These are phyloP conservation scores for Limnephilus auricula DNA, from an alignment of 2,888 invertebrate genomes.

Conservation along the genomic window DNA sequence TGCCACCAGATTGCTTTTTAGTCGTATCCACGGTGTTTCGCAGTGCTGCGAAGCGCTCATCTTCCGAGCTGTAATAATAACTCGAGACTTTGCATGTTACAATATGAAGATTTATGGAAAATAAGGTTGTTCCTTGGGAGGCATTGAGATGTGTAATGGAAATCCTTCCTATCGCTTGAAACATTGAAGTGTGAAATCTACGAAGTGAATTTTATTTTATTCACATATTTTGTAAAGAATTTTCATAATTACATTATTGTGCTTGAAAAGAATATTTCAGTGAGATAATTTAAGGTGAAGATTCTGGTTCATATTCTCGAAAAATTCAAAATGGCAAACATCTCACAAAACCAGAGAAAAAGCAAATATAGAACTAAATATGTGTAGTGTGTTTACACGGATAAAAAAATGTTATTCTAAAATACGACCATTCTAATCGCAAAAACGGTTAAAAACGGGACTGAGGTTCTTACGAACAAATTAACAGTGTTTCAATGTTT, in stretches of 20 bases:
- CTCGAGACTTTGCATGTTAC: neutral
- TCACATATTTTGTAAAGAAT: neutral
- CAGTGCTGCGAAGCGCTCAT: neutral
- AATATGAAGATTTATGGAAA: constrained; percentile 49
- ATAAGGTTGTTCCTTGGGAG: neutral
- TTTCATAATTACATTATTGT: neutral
- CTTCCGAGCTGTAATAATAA: constrained; percentile 43
- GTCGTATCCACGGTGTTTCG: constrained; percentile 38
- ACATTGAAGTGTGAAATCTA: neutral
- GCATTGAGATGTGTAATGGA: constrained; percentile 28
- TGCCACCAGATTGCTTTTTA: constrained; percentile 55
- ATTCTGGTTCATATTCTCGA: too few relatives aligned
- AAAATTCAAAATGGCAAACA: too few relatives aligned
- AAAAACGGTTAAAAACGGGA: too few relatives aligned
- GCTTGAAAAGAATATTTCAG: neutral
- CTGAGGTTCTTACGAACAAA: too few relatives aligned
- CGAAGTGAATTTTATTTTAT: neutral
- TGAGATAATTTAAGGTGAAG: too few relatives aligned
- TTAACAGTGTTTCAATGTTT: too few relatives aligned
- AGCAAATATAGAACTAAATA: too few relatives aligned
- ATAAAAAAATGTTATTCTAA: too few relatives aligned
- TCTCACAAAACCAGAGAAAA: too few relatives aligned
- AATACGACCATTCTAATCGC: too few relatives aligned
- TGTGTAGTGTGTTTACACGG: too few relatives aligned
- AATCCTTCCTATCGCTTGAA: neutral